Conservation (phyloP, 2,888 invertebrate genomes). For the Rhopalosiphum nymphaeae region DNA sequence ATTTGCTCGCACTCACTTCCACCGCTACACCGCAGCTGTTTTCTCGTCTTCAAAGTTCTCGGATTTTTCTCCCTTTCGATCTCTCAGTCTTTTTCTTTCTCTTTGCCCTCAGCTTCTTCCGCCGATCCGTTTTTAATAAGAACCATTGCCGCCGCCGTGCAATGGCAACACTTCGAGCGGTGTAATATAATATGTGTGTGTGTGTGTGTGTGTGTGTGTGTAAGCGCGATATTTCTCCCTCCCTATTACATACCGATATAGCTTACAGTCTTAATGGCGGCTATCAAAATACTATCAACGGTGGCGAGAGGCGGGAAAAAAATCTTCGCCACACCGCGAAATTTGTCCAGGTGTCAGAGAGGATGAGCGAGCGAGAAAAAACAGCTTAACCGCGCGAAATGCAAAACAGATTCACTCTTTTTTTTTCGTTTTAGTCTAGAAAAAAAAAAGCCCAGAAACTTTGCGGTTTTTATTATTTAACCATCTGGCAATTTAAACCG, state of each 20-base stretch:
- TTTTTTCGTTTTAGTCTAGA: background rate
- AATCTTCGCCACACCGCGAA: conserved; percentile 6
- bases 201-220: background rate
- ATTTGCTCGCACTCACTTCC: background rate
- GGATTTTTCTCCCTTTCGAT: background rate
- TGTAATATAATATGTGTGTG: background rate
- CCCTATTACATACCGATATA: background rate
- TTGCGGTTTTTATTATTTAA: conserved; percentile 63
- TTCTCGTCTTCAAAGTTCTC: conserved; percentile 1
- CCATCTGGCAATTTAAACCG: conserved; percentile 64
- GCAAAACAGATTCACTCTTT: conserved; percentile 51
- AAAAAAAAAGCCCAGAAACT: conserved; percentile 51
- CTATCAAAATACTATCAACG: conserved; percentile 63
- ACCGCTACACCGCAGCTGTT: background rate
- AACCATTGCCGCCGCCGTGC: background rate
- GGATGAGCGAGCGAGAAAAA: background rate
- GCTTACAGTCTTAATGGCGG: conserved; percentile 54
- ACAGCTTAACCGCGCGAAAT: conserved; percentile 50
- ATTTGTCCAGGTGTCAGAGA: conserved; percentile 60
- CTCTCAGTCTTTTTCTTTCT: background rate
- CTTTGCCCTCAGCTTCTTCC: background rate
- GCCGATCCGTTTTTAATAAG: conserved; percentile 57
- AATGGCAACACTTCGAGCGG: background rate
- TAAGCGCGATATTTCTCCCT: background rate
- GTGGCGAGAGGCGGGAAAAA: background rate